A percentile compares a stretch with the other conserved stretches of the same genome.
phyloP scores from a whole-genome alignment of 2,113 vertebrate species.

The Mobula birostris region DNA sequence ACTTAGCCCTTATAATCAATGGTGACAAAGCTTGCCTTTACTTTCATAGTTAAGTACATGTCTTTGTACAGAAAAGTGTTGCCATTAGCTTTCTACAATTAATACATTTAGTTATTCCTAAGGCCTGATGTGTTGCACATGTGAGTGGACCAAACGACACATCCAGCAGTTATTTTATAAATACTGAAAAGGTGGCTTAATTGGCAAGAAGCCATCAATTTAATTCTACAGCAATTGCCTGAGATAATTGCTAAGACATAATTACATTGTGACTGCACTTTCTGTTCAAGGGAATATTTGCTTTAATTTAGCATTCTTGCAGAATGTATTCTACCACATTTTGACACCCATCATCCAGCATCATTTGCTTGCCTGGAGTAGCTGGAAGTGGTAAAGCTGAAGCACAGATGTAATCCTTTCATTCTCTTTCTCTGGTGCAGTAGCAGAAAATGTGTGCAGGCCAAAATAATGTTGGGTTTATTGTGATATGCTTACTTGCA shows the following conservation, averaged over 20 bases:
- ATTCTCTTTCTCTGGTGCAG: too few relatives aligned
- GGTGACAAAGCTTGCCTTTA: neutral
- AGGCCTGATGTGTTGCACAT: neutral
- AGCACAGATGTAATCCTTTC: neutral
- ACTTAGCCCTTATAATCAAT: neutral
- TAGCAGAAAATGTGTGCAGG: neutral
- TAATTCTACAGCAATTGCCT: neutral
- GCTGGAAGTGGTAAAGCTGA: neutral
- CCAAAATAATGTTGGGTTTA: neutral
- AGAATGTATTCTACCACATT: neutral
- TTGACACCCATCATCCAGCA: neutral
- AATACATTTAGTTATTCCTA: neutral
- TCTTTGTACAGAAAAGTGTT: neutral
- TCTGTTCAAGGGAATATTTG: neutral
- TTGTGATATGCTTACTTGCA: too few relatives aligned
- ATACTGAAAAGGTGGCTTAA: neutral
- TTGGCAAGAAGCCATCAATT: neutral
- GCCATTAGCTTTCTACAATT: neutral
- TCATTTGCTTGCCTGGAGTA: neutral
- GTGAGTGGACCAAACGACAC: neutral
- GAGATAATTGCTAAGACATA: neutral
- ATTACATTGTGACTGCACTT: slow-evolving; percentile 8
- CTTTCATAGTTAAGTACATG: neutral
- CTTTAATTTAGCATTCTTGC: slow-evolving; percentile 7
- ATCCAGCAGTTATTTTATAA: neutral